Evolutionary conservation across 2,888 invertebrate genomes (phyloP).

Genomic region (Diarsia brunnea): DNA sequence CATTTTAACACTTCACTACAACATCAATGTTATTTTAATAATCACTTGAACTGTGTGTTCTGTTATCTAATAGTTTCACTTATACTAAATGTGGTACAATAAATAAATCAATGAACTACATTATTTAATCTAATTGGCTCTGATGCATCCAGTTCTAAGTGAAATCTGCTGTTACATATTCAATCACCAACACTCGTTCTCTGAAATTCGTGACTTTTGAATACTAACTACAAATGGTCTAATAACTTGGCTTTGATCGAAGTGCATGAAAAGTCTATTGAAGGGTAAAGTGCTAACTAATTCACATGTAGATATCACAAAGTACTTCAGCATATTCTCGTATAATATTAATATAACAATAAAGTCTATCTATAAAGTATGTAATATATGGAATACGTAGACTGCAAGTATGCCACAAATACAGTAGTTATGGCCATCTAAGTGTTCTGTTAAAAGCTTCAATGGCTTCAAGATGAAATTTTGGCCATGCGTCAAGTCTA

Average conservation of each 20-base stretch:
- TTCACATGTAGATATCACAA: constrained; percentile 66
- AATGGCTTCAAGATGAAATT: background rate
- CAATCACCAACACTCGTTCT: constrained; percentile 29
- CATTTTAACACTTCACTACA: constrained; percentile 55
- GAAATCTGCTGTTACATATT: constrained; percentile 35
- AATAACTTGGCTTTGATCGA: constrained; percentile 34
- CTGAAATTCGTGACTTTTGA: constrained; percentile 17
- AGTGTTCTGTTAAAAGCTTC: constrained; percentile 30
- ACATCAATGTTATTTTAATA: constrained; percentile 58
- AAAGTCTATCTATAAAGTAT: constrained; percentile 47
- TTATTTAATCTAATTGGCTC: constrained; percentile 64
- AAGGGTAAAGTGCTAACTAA: constrained; percentile 50
- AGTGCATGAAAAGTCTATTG: constrained; percentile 38
- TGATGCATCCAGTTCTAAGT: constrained; percentile 53
- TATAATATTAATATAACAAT: constrained; percentile 50
- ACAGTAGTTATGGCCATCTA: constrained; percentile 17
- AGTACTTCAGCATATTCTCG: constrained; percentile 52
- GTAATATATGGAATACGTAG: constrained; percentile 53
- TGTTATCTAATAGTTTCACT: constrained; percentile 72
- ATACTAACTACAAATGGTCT: constrained; percentile 23
- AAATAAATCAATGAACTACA: constrained; percentile 77
- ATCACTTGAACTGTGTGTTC: constrained; percentile 54
- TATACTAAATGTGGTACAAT: constrained; percentile 76
- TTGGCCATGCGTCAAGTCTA: background rate
- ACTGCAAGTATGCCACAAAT: constrained; percentile 44